Evolutionary conservation across 1,140 invertebrate species (phyloP).

Genomic region (Eurosta solidaginis): DNA sequence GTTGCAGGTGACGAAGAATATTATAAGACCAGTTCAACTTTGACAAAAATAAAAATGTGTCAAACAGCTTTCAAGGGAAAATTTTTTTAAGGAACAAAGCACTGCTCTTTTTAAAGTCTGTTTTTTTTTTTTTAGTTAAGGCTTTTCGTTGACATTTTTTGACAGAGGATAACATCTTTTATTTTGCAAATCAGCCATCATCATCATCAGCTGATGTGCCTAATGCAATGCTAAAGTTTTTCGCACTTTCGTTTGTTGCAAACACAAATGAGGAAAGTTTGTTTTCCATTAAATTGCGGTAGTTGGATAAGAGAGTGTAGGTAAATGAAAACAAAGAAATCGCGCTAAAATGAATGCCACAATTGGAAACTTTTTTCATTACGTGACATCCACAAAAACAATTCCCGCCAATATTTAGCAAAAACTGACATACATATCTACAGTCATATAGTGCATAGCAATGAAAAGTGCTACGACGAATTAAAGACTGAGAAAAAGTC

Average conservation of each 20-base stretch:
- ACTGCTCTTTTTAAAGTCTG: neutral
- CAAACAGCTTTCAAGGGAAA: neutral
- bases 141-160: neutral
- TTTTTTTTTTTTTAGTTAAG: neutral
- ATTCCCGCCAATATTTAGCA: neutral
- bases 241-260: neutral
- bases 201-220: too few relatives aligned
- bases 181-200: neutral
- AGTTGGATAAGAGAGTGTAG: neutral
- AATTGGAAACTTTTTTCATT: slow-evolving; percentile 17
- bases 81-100: neutral
- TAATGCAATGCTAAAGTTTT: neutral
- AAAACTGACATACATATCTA: neutral
- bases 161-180: neutral
- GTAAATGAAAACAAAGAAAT: neutral
- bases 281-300: neutral
- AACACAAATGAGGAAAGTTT: slow-evolving; percentile 5
- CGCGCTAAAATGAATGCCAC: neutral
- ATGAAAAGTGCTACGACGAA: neutral
- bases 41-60: too few relatives aligned
- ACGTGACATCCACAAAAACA: neutral
- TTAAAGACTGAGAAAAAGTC: neutral
- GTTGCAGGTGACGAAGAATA: too few relatives aligned
- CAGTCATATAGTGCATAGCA: neutral
- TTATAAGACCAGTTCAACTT: too few relatives aligned